Conservation (phyloP, 2,797 vertebrate species). For the Nasua narica region DNA sequence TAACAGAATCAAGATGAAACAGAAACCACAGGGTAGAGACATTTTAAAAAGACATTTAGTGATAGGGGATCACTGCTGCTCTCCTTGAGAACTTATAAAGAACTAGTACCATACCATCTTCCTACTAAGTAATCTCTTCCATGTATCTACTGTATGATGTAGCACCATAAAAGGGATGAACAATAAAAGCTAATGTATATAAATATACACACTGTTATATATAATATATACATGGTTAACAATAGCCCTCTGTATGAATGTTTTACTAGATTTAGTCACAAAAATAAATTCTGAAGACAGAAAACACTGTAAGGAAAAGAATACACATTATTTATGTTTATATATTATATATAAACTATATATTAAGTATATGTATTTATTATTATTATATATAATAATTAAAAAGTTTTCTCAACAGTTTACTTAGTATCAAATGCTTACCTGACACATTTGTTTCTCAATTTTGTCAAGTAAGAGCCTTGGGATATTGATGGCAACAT, state of each 20-base stretch:
- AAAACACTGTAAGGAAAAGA: constrained; percentile 4
- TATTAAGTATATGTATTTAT: neutral
- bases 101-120: neutral
- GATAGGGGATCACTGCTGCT: neutral
- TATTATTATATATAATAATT: neutral
- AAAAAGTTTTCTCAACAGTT: neutral
- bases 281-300: constrained; percentile 22
- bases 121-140: neutral
- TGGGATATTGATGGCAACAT: constrained; percentile 85
- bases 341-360: neutral
- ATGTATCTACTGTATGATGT: neutral
- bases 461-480: constrained; percentile 82
- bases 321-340: neutral
- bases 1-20: neutral
- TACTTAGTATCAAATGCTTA: constrained; percentile 78
- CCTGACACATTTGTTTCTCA: constrained; percentile 83
- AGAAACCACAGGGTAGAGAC: neutral
- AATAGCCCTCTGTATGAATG: neutral
- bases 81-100: neutral
- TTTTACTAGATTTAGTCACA: neutral
- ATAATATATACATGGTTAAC: neutral
- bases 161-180: neutral
- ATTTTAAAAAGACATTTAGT: neutral
- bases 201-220: neutral
- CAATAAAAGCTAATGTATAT: neutral